phyloP scores from a whole-genome alignment of 2,888 invertebrate genomes.

The Andrena flavipes region DNA sequence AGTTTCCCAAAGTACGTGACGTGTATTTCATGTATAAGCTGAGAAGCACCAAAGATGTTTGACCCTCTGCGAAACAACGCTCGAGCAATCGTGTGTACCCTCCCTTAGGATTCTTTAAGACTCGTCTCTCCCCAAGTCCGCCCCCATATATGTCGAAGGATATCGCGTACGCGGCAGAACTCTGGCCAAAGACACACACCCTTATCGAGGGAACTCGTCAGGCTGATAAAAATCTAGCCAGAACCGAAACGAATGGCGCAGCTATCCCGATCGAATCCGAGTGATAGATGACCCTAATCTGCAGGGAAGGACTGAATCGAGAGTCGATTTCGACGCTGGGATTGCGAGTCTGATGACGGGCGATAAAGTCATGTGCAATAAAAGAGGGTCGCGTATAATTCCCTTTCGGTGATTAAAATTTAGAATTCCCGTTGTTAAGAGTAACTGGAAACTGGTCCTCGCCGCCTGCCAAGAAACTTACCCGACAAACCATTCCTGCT shows the following conservation, averaged over 20 bases:
- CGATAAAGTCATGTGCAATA: constrained; percentile 19
- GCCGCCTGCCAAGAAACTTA: not conserved
- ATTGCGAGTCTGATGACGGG: constrained; percentile 33
- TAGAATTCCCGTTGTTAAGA: not conserved
- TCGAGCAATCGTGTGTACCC: constrained; percentile 6
- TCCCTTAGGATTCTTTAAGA: constrained; percentile 3
- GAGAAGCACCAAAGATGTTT: not conserved
- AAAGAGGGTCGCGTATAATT: not conserved
- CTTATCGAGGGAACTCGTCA: constrained; percentile 57
- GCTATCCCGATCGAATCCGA: constrained; percentile 78
- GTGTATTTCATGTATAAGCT: constrained; percentile 7
- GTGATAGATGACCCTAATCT: constrained; percentile 82
- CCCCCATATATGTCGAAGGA: constrained; percentile 39
- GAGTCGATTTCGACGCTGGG: constrained; percentile 43
- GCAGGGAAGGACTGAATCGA: constrained; percentile 56
- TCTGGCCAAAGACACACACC: constrained; percentile 43
- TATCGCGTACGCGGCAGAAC: constrained; percentile 59
- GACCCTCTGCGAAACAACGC: not conserved
- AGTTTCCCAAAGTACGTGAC: constrained; percentile 15
- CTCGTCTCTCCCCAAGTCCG: constrained; percentile 8
- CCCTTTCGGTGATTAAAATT: not conserved
- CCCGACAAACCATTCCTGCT: not conserved
- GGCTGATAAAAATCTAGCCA: constrained; percentile 76
- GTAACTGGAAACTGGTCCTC: not conserved
- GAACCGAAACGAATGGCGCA: constrained; percentile 65